These are phyloP conservation scores for Troides helena DNA, from an alignment of 2,888 invertebrate genomes.

Conservation along the genomic window DNA sequence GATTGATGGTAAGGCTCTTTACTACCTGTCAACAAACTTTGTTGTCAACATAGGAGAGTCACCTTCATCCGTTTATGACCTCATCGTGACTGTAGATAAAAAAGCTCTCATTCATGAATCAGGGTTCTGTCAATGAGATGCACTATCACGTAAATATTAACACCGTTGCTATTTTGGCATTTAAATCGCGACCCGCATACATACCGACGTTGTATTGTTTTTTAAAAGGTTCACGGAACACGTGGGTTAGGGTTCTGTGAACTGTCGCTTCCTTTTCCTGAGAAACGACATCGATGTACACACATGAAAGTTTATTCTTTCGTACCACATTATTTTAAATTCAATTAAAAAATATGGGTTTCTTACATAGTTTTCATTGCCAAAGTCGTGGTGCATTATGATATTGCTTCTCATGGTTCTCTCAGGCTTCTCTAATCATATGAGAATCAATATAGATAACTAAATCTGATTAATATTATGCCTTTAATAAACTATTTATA, in stretches of 20 bases:
- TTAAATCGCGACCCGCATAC: slow-evolving; percentile 17
- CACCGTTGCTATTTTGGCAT: slow-evolving; percentile 18
- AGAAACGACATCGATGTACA: background rate
- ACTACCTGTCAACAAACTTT: no score
- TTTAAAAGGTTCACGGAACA: slow-evolving; percentile 1
- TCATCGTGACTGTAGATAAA: background rate
- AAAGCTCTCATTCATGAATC: background rate
- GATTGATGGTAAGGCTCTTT: no score
- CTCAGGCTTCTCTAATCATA: no score
- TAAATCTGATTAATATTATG: no score
- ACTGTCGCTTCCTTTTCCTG: background rate
- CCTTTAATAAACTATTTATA: no score
- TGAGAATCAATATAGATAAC: no score
- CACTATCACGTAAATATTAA: slow-evolving; percentile 4
- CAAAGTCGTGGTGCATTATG: no score
- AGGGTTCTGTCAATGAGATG: background rate
- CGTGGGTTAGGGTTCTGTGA: slow-evolving; percentile 7
- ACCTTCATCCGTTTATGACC: no score
- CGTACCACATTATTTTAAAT: background rate
- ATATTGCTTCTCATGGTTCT: no score
- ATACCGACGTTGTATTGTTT: slow-evolving; percentile 2
- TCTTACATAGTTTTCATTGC: no score
- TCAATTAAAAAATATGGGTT: no score
- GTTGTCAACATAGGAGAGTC: no score
- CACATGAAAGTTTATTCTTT: background rate